Conservation (phyloP, 2,113 vertebrate species). For the Erpornis zantholeuca region DNA sequence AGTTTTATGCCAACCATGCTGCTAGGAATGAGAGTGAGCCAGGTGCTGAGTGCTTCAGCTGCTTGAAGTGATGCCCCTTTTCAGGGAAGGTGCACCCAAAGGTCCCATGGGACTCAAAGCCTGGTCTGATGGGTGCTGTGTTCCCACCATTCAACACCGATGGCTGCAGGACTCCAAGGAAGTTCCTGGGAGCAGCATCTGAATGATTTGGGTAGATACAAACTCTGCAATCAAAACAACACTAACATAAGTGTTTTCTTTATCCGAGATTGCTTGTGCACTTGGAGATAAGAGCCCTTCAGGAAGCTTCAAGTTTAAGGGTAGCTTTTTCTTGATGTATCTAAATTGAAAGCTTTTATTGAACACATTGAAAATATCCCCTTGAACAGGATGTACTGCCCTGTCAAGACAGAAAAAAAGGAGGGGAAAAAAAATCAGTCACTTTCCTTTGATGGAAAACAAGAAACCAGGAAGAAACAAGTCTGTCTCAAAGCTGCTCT, state of each 20-base stretch:
- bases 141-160: rapidly evolving
- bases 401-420: not conserved
- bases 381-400: constrained; percentile 28
- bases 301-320: constrained; percentile 32
- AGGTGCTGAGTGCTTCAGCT: not conserved
- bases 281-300: constrained; percentile 30
- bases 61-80: not conserved
- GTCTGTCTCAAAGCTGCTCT: not conserved
- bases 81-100: not conserved
- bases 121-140: not conserved
- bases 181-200: not conserved
- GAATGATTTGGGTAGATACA: not conserved
- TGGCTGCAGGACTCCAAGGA: not conserved
- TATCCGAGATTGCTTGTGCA: not conserved
- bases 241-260: constrained; percentile 3
- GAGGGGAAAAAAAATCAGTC: rapidly evolving
- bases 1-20: not conserved
- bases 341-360: constrained; percentile 34
- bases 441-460: constrained; percentile 13
- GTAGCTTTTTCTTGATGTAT: constrained; percentile 19
- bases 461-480: constrained; percentile 24
- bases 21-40: not conserved
- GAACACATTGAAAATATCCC: constrained; percentile 25
- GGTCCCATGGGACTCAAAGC: not conserved
- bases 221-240: not conserved